phyloP scores from a whole-genome alignment of 2,888 invertebrate genomes.

The Cryptocephalus primarius region DNA sequence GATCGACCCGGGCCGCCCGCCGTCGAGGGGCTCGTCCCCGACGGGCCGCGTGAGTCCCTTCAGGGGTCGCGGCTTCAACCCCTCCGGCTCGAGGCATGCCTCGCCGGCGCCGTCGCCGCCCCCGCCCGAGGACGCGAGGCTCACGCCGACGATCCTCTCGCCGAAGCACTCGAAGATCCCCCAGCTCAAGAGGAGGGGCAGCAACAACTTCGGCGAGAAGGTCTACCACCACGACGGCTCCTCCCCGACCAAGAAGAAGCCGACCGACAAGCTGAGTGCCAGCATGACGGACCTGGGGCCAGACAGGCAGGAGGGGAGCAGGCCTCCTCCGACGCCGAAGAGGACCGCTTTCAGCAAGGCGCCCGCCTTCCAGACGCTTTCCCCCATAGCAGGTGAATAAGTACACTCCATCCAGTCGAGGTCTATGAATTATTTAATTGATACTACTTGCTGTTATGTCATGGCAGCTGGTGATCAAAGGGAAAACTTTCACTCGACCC shows the following conservation, averaged over 20 bases:
- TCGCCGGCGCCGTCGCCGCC: constrained; percentile 31
- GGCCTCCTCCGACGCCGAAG: constrained; percentile 24
- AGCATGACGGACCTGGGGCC: constrained; percentile 28
- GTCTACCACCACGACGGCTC: constrained; percentile 18
- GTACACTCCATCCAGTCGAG: no score
- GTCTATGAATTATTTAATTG: no score
- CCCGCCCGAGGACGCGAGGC: constrained; percentile 20
- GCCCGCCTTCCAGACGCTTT: constrained; percentile 28
- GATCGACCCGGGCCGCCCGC: constrained; percentile 22
- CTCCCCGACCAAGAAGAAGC: constrained; percentile 16
- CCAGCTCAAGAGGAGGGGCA: constrained; percentile 20
- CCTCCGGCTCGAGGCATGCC: constrained; percentile 32
- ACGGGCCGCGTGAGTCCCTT: constrained; percentile 35
- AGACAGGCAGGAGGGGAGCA: constrained; percentile 11
- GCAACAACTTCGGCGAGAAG: constrained; percentile 24
- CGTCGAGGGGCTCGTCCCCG: constrained; percentile 30
- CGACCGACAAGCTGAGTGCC: constrained; percentile 27
- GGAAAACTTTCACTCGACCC: no score
- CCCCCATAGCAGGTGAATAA: constrained; percentile 24
- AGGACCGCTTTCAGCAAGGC: constrained; percentile 15
- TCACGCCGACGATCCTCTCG: constrained; percentile 9
- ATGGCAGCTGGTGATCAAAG: no score
- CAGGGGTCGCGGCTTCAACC: constrained; percentile 36
- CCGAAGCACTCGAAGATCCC: constrained; percentile 25
- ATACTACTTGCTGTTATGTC: no score